These are phyloP conservation scores for Brenthis hecate DNA, from an alignment of 2,888 invertebrate genomes.

Conservation along the genomic window DNA sequence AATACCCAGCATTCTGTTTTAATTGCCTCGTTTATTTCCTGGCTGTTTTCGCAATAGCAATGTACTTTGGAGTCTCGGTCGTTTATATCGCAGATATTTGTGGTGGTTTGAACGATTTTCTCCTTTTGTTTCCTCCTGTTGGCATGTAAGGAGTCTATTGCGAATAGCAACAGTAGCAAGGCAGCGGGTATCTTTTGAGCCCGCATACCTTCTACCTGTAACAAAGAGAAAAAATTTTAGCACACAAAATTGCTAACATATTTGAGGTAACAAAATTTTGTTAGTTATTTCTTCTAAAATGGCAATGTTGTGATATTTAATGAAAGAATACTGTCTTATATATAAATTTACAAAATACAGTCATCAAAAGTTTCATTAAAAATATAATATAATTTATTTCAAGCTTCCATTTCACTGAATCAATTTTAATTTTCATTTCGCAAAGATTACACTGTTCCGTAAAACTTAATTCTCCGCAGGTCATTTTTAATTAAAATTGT, in stretches of 20 bases:
- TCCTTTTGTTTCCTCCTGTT: constrained; percentile 75
- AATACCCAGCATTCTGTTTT: constrained; percentile 91
- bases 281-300: background rate
- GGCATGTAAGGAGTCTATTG: constrained; percentile 74
- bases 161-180: constrained; percentile 77
- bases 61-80: constrained; percentile 82
- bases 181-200: constrained; percentile 76
- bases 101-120: constrained; percentile 57
- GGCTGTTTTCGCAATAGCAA: constrained; percentile 85
- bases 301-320: too few species aligned
- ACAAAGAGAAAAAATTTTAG: constrained; percentile 50
- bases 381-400: too few species aligned
- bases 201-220: constrained; percentile 80
- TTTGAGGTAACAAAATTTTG: constrained; percentile 5
- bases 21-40: constrained; percentile 81
- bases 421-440: too few species aligned
- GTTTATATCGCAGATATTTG: constrained; percentile 82
- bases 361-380: too few species aligned
- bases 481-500: too few species aligned
- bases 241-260: constrained; percentile 1
- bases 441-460: too few species aligned
- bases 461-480: too few species aligned
- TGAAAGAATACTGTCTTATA: too few species aligned
- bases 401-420: too few species aligned
- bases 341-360: too few species aligned